Percentiles rank a stretch among this genome's conserved stretches.
These are phyloP conservation scores for Ernsta delagoae DNA, from an alignment of 2,888 invertebrate species.

Conservation along the genomic window DNA sequence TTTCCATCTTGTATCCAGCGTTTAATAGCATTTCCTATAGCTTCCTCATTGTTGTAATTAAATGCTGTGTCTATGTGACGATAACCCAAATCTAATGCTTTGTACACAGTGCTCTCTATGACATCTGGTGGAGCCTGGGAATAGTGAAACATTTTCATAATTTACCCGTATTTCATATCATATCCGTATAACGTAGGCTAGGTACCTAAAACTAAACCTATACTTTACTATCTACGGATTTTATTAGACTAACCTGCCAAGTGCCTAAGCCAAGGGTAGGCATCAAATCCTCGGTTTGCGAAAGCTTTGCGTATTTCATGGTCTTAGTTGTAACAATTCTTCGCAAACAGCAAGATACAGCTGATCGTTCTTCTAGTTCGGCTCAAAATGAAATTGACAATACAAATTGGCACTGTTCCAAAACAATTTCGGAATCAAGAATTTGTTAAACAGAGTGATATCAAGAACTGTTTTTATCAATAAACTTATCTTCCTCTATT, in stretches of 20 bases:
- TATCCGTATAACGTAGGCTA: no score
- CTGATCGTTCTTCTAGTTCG: conserved; percentile 45
- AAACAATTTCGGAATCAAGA: conserved; percentile 22
- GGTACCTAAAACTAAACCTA: no score
- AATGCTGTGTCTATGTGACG: conserved; percentile 92
- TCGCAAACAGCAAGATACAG: conserved; percentile 10
- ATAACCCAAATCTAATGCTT: conserved; percentile 89
- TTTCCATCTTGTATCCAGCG: conserved; percentile 87
- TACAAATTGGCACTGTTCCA: conserved; percentile 67
- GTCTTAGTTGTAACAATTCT: conserved; percentile 53
- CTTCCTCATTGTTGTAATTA: conserved; percentile 91
- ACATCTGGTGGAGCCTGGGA: conserved; percentile 86
- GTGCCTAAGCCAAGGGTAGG: conserved; percentile 90
- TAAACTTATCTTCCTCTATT: background rate
- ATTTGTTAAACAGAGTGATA: conserved; percentile 16
- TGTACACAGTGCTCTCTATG: conserved; percentile 86
- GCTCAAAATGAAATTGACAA: conserved; percentile 52
- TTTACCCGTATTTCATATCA: background rate
- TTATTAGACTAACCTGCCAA: conserved; percentile 86
- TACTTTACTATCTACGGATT: no score
- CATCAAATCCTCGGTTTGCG: conserved; percentile 83
- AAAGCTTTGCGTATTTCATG: conserved; percentile 77
- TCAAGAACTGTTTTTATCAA: conserved; percentile 7
- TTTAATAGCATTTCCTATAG: conserved; percentile 88
- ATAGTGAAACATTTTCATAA: background rate